A percentile compares a stretch with the other conserved stretches of the same genome.
These are phyloP conservation scores for Drosophila nasuta DNA, from an alignment of 1,140 invertebrate species.

Conservation along the genomic window DNA sequence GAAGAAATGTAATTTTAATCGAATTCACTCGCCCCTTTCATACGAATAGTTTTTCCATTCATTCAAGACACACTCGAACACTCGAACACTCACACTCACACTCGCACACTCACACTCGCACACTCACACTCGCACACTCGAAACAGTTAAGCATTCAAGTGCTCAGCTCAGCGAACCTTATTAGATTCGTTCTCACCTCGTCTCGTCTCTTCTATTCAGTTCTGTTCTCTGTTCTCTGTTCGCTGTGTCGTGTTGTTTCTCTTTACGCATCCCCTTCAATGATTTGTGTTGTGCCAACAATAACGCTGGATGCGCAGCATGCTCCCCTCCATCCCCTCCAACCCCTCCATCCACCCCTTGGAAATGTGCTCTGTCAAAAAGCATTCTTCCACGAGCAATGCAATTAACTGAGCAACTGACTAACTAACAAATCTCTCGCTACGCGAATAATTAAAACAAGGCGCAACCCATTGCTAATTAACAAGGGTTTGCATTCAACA, in stretches of 20 bases:
- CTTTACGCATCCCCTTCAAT: constrained; percentile 25
- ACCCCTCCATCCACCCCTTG: not conserved
- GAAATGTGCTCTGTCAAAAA: constrained; percentile 23
- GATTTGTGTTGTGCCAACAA: constrained; percentile 80
- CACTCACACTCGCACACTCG: constrained; percentile 13
- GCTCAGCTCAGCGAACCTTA: constrained; percentile 53
- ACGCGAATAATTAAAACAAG: constrained; percentile 59
- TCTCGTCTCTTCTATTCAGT: too few relatives aligned
- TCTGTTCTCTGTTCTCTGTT: not conserved
- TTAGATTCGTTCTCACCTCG: constrained; percentile 52
- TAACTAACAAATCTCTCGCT: constrained; percentile 40
- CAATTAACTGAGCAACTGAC: constrained; percentile 59
- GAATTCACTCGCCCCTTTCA: constrained; percentile 67
- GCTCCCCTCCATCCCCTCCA: constrained; percentile 17
- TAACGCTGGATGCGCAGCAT: constrained; percentile 53
- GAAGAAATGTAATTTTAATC: constrained; percentile 82
- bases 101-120: not conserved
- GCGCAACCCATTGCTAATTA: constrained; percentile 58
- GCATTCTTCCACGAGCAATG: constrained; percentile 73
- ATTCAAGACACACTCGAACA: constrained; percentile 24
- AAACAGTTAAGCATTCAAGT: constrained; percentile 28
- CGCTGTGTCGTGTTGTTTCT: not conserved
- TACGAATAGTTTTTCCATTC: constrained; percentile 64
- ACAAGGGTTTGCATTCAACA: constrained; percentile 56
- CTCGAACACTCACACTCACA: too few relatives aligned